Evolutionary conservation across 1,140 invertebrate species (phyloP), one percentile per base, ranked within the genome.

Genomic region (Cryptotermes secundus): DNA sequence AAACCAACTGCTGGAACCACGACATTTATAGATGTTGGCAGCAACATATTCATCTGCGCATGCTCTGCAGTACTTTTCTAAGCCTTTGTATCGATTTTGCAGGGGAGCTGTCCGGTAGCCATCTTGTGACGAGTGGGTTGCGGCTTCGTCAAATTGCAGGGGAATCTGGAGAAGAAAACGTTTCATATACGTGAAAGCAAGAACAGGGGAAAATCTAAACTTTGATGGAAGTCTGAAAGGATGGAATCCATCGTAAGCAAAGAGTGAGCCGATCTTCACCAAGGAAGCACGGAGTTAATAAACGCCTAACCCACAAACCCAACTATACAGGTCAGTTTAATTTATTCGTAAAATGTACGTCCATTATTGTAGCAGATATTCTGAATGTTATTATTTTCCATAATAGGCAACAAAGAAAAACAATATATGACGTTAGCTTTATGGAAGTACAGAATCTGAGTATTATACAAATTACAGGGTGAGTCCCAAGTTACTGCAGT

Each of bases 1-100:
- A 7, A 31, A 31, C 6, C 31, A 22, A 9, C 31, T n/a, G n/a
- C 59, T 72, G 26, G 26, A 26, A 72, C 26, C 26, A 9, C n/a
- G 59, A 72, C 59, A n/a, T 31, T 26, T 72, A 72, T 72, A 31
- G 59, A 72, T 72, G 59, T 31, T 72, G 59, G 59, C 59, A 72
- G 26, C 59, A 10, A 22, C 19, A 24, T 59, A 59, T 16, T 31
- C 16, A 14, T 72, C 26, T 72, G 59, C 59, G 59, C 59, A 72
- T 72, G 59, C 4, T 10, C 59, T 14, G n/a, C 59, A n/a, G 4
- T 72, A 72, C n/a, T 72, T 72, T 31, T 72, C 59, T 72, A 72
- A 72, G 59, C 59, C 31, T 49, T 72, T 72, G 59, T 72, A 72
- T 72, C 59, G 59, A 72, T 72, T 72, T 72, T 72, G 59, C 26